Percentiles rank a stretch among this genome's conserved stretches.
These are phyloP conservation scores for Nebria salina DNA, from an alignment of 2,888 invertebrate species.

Conservation along the genomic window DNA sequence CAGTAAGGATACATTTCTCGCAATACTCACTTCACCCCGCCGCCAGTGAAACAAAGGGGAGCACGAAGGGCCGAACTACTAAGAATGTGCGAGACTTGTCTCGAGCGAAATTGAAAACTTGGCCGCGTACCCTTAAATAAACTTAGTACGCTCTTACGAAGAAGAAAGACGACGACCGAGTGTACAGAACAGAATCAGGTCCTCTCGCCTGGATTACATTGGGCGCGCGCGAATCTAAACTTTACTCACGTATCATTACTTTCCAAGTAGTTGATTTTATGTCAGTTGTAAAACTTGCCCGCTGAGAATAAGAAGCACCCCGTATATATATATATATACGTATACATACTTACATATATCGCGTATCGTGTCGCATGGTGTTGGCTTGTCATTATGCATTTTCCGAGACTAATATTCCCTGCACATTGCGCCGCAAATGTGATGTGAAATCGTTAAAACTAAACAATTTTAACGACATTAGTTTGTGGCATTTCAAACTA, in stretches of 20 bases:
- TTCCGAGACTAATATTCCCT: neutral
- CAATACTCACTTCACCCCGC: neutral
- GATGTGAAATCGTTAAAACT: neutral
- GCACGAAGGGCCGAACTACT: neutral
- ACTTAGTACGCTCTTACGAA: constrained; percentile 48
- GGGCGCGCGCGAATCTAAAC: constrained; percentile 37
- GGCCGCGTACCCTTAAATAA: constrained; percentile 51
- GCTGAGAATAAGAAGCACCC: constrained; percentile 21
- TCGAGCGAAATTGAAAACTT: constrained; percentile 47
- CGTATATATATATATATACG: neutral
- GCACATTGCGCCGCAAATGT: neutral
- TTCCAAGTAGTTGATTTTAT: constrained; percentile 50
- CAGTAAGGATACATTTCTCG: constrained; percentile 3
- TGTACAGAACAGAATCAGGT: neutral
- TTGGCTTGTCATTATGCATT: neutral
- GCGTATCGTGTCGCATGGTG: neutral
- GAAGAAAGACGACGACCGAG: constrained; percentile 22
- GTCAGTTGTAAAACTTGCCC: constrained; percentile 49
- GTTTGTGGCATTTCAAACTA: neutral
- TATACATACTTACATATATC: neutral
- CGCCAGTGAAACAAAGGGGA: neutral
- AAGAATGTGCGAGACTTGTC: constrained; percentile 21
- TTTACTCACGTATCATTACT: constrained; percentile 48
- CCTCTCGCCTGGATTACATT: constrained; percentile 38
- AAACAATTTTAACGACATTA: neutral